Percentiles rank a stretch among this genome's conserved stretches.
phyloP scores from a whole-genome alignment of 1,140 invertebrate species.

The Drepana arcuata region DNA sequence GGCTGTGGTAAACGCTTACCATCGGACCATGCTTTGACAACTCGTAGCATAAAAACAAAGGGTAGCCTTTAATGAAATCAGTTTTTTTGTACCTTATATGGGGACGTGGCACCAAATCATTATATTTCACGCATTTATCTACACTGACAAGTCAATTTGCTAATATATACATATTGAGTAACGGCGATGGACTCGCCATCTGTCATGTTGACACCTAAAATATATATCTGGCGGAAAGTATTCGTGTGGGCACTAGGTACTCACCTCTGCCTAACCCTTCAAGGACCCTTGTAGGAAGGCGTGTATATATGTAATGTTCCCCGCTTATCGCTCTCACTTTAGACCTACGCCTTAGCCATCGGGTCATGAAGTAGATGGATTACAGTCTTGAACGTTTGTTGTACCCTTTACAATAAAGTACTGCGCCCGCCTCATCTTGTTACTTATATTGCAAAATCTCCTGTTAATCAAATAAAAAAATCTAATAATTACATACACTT shows the following conservation, averaged over 20 bases:
- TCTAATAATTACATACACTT: not conserved
- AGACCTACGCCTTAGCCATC: slow-evolving; percentile 18
- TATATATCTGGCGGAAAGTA: not conserved
- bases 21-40: too few relatives aligned
- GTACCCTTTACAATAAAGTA: slow-evolving; percentile 21
- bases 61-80: too few relatives aligned
- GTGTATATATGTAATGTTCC: slow-evolving; percentile 3
- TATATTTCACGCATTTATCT: too few relatives aligned
- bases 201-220: not conserved
- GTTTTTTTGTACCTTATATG: too few relatives aligned
- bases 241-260: not conserved
- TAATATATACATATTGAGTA: not conserved
- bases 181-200: not conserved
- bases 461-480: not conserved
- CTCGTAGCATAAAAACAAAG: too few relatives aligned
- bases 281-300: not conserved
- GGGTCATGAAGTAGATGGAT: slow-evolving; percentile 57
- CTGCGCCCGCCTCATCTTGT: slow-evolving; percentile 13
- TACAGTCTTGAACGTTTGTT: slow-evolving; percentile 39
- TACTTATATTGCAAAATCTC: slow-evolving; percentile 17
- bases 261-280: too few relatives aligned
- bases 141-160: not conserved
- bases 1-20: too few relatives aligned
- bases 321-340: slow-evolving; percentile 5
- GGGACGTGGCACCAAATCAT: too few relatives aligned